Conservation (phyloP, 2,888 invertebrate species). For the Drosophila lacicola region DNA sequence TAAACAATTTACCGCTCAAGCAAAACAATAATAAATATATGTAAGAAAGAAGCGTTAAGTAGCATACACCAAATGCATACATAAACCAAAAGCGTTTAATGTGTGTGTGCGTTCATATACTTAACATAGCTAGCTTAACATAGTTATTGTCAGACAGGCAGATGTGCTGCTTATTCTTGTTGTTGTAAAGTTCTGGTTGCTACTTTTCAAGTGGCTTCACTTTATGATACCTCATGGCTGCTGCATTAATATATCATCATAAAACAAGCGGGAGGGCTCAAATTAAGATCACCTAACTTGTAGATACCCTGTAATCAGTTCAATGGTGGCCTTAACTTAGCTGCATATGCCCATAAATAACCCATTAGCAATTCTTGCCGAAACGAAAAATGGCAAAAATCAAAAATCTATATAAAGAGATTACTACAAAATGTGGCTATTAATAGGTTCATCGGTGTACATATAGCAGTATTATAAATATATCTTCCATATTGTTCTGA, state of each 20-base stretch:
- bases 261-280: constrained; percentile 24
- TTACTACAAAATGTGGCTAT: too few species aligned
- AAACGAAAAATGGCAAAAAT: too few species aligned
- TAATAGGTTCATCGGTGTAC: too few species aligned
- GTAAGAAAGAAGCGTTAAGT: constrained; percentile 64
- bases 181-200: constrained; percentile 19
- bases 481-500: too few species aligned
- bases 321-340: neutral
- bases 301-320: neutral
- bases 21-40: constrained; percentile 41
- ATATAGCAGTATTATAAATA: too few species aligned
- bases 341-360: neutral
- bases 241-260: constrained; percentile 68
- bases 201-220: constrained; percentile 62
- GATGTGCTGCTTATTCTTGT: constrained; percentile 29
- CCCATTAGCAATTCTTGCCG: too few species aligned
- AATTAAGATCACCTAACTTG: neutral
- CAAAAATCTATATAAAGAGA: too few species aligned
- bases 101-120: constrained; percentile 17
- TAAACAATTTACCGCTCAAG: constrained; percentile 64
- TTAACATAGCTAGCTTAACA: constrained; percentile 33
- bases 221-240: constrained; percentile 65
- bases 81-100: constrained; percentile 36
- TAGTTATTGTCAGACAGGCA: constrained; percentile 29
- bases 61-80: constrained; percentile 33